Percentiles rank a stretch among this genome's conserved stretches.
Evolutionary conservation across 1,140 invertebrate genomes (phyloP).

Genomic region (Bombus confusus): DNA sequence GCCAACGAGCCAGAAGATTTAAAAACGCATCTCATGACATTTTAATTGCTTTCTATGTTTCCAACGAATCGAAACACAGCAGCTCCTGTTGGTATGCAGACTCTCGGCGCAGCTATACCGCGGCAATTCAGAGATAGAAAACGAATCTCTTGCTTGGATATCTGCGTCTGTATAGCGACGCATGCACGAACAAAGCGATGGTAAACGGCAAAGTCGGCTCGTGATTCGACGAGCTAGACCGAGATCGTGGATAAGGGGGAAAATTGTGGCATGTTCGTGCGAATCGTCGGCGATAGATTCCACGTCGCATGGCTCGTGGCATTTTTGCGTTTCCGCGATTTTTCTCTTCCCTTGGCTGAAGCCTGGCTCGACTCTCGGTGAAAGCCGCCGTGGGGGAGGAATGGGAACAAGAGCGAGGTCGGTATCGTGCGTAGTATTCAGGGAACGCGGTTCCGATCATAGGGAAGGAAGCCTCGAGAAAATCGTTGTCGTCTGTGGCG

Average conservation of each 20-base stretch:
- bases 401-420: not conserved
- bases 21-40: too few relatives aligned
- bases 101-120: not conserved
- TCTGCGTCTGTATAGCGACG: constrained; percentile 25
- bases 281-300: constrained; percentile 61
- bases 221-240: constrained; percentile 22
- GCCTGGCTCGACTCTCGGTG: not conserved
- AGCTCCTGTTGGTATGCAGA: constrained; percentile 11
- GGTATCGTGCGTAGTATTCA: constrained; percentile 34
- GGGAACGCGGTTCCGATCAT: constrained; percentile 45
- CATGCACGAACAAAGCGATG: constrained; percentile 44
- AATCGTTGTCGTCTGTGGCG: constrained; percentile 43
- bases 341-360: constrained; percentile 15
- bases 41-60: not conserved
- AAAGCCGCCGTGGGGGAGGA: not conserved
- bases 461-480: constrained; percentile 31
- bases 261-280: constrained; percentile 44
- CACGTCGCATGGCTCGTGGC: constrained; percentile 42
- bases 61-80: not conserved
- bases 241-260: not conserved
- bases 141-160: constrained; percentile 27
- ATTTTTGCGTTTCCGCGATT: constrained; percentile 59
- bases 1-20: too few relatives aligned
- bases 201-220: constrained; percentile 10
- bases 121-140: constrained; percentile 5